Evolutionary conservation across 1,140 invertebrate genomes (phyloP).

Genomic region (Drosophila sp.): DNA sequence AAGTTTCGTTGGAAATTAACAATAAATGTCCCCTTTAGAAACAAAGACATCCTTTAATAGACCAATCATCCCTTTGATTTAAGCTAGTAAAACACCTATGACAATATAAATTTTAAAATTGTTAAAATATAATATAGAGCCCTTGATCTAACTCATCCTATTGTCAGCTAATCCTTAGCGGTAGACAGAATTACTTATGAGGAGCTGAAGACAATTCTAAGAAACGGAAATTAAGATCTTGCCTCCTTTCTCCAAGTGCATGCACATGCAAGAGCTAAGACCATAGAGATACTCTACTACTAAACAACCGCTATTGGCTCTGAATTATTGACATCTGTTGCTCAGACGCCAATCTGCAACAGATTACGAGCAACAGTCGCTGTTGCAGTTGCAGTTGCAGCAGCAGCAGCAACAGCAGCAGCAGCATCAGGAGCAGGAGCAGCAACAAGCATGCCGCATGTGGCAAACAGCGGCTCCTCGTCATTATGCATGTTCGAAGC

Average conservation of each 20-base stretch:
- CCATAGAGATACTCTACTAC: constrained; percentile 2
- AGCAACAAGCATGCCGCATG: constrained; percentile 24
- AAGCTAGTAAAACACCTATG: no score
- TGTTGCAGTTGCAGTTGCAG: constrained; percentile 16
- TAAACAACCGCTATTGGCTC: constrained; percentile 62
- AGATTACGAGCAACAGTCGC: constrained; percentile 67
- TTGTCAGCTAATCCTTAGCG: neutral
- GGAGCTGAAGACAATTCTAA: neutral
- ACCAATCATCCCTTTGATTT: no score
- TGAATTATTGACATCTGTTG: constrained; percentile 77
- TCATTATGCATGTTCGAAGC: constrained; percentile 46
- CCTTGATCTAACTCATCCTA: neutral
- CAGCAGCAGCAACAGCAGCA: constrained; percentile 16
- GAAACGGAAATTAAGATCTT: constrained; percentile 18
- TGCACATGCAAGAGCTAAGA: constrained; percentile 4
- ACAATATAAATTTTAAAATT: neutral
- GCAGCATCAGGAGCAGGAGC: neutral
- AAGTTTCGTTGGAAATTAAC: no score
- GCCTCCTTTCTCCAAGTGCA: constrained; percentile 8
- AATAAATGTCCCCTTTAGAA: no score
- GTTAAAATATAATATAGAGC: neutral
- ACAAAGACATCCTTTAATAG: no score
- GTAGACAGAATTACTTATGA: neutral
- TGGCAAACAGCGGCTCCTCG: constrained; percentile 36
- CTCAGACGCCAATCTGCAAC: constrained; percentile 69